Conservation (phyloP, 2,113 vertebrate species). For the Chrysochloris asiatica region DNA sequence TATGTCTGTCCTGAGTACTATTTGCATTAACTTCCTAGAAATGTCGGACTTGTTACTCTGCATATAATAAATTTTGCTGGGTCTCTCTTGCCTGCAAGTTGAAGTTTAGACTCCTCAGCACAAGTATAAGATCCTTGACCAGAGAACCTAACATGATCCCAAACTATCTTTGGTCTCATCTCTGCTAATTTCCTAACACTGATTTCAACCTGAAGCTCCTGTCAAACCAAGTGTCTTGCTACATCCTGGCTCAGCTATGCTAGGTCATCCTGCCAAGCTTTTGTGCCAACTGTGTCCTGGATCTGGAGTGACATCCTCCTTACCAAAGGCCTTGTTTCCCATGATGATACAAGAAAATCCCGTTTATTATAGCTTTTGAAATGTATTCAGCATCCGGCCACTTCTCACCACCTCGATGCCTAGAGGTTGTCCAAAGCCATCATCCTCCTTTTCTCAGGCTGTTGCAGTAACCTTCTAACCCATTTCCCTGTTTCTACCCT, state of each 20-base stretch:
- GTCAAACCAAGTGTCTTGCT: background rate
- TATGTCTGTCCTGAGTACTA: background rate
- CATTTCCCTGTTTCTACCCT: background rate
- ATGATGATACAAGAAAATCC: background rate
- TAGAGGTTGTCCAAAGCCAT: accelerated
- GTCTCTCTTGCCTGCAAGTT: background rate
- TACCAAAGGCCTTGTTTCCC: background rate
- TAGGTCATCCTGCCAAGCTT: background rate
- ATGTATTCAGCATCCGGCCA: too few relatives aligned
- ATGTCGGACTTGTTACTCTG: background rate
- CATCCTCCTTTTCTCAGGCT: background rate
- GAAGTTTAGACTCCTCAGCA: background rate
- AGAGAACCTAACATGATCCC: background rate
- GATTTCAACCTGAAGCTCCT: accelerated
- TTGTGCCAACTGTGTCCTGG: background rate
- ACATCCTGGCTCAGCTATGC: too few relatives aligned
- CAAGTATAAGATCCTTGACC: background rate
- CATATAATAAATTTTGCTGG: background rate
- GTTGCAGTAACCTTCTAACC: background rate
- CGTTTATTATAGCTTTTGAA: background rate
- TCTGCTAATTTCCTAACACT: background rate
- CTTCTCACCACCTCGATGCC: background rate
- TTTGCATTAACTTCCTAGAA: background rate
- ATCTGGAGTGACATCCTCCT: background rate
- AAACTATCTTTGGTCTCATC: background rate